A percentile compares a stretch with the other conserved stretches of the same genome.
Evolutionary conservation across 2,113 vertebrate genomes (phyloP).

Genomic region (Otis tarda): DNA sequence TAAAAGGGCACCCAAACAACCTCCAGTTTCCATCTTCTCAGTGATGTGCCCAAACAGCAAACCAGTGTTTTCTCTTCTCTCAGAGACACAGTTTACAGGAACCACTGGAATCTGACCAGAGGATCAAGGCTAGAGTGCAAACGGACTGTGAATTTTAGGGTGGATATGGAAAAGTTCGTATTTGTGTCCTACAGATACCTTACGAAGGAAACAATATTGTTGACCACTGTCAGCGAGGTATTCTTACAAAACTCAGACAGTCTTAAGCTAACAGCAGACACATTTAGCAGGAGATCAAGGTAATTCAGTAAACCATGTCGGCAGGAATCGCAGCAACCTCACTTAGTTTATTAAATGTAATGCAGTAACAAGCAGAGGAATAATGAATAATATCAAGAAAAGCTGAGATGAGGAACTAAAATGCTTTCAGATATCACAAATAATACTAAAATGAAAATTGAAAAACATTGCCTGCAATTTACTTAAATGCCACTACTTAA

Average conservation of each 20-base stretch:
- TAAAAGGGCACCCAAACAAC: background rate
- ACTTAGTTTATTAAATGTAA: background rate
- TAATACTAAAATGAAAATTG: background rate
- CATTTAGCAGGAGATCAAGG: background rate
- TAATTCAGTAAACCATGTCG: background rate
- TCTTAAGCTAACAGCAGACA: background rate
- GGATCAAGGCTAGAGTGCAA: background rate
- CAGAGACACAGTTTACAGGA: background rate
- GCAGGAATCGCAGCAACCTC: background rate
- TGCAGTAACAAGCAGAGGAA: background rate
- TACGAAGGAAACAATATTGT: background rate
- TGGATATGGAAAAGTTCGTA: background rate
- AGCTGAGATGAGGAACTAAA: background rate
- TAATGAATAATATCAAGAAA: background rate
- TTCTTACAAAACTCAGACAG: background rate
- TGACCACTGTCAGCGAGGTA: background rate
- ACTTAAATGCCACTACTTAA: background rate
- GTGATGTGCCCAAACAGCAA: background rate
- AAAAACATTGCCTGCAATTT: background rate
- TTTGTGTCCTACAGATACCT: background rate
- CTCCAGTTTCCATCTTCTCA: rapidly evolving
- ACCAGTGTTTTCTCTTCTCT: background rate
- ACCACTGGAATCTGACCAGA: background rate
- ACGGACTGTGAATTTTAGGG: background rate
- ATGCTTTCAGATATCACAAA: background rate